Evolutionary conservation across 2,797 vertebrate species (phyloP).

Genomic region (Ctenosaura bakeri): DNA sequence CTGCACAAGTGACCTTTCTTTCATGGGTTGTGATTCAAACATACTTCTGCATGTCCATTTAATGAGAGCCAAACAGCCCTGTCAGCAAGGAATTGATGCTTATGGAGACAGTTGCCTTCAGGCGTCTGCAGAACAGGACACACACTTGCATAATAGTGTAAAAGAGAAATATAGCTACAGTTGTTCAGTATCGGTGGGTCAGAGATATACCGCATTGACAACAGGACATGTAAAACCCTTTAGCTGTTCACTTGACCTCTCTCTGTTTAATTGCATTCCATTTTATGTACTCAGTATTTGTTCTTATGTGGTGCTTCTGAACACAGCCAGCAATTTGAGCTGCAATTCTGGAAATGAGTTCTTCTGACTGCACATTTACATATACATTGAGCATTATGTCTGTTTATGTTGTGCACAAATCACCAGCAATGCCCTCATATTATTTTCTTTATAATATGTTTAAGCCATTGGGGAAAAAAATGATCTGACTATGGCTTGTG

Average conservation of each 20-base stretch:
- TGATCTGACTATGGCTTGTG: not conserved
- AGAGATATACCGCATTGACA: not conserved
- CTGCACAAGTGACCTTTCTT: conserved; percentile 38
- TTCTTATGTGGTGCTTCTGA: not conserved
- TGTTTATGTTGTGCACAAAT: not conserved
- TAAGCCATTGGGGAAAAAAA: not conserved
- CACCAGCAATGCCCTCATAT: not conserved
- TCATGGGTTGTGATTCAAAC: conserved; percentile 26
- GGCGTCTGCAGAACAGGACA: not conserved
- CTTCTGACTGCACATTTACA: not conserved
- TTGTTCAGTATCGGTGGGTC: conserved; percentile 4
- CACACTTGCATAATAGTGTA: not conserved
- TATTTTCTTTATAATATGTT: not conserved
- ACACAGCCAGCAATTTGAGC: not conserved
- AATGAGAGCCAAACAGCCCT: conserved; percentile 22
- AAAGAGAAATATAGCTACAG: conserved; percentile 24
- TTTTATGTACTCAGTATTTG: conserved; percentile 6
- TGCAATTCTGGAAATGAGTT: not conserved
- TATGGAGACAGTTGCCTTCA: not conserved
- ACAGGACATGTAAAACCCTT: not conserved
- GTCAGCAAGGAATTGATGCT: conserved; percentile 19
- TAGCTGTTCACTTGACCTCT: conserved; percentile 14
- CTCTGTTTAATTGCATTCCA: conserved; percentile 13
- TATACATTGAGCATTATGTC: not conserved
- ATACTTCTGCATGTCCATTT: conserved; percentile 23